Conservation (phyloP, 2,888 invertebrate genomes). For the Arge pagana region DNA sequence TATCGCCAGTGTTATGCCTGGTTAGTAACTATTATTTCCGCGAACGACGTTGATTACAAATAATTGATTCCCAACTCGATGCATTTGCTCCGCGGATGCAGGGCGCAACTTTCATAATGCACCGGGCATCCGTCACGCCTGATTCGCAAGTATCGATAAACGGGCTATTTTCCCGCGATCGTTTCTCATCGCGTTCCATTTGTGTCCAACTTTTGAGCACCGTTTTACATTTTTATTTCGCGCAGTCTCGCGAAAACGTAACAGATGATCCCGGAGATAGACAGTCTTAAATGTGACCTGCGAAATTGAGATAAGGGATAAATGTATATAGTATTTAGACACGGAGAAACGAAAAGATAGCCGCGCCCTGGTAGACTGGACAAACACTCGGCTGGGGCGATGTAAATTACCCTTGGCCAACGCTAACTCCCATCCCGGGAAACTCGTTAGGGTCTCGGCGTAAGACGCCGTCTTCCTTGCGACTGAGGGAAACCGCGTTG, state of each 20-base stretch:
- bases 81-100: neutral
- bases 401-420: constrained; percentile 12
- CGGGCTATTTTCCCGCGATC: too few species aligned
- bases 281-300: too few species aligned
- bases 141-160: too few species aligned
- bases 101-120: too few species aligned
- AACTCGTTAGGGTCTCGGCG: neutral
- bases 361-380: constrained; percentile 2
- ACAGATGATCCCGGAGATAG: too few species aligned
- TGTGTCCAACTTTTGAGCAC: too few species aligned
- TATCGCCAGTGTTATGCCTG: constrained; percentile 12
- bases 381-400: constrained; percentile 6
- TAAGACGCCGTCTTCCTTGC: neutral
- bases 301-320: constrained; percentile 8
- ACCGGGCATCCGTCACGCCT: too few species aligned
- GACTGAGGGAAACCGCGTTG: neutral
- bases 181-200: too few species aligned
- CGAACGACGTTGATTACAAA: constrained; percentile 8
- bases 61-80: neutral
- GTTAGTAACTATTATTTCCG: constrained; percentile 17
- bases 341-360: too few species aligned
- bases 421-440: constrained; percentile 1
- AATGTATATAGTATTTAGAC: too few species aligned
- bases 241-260: too few species aligned
- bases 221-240: too few species aligned